phyloP scores from a whole-genome alignment of 2,797 vertebrate species.

The Botia almorhae region DNA sequence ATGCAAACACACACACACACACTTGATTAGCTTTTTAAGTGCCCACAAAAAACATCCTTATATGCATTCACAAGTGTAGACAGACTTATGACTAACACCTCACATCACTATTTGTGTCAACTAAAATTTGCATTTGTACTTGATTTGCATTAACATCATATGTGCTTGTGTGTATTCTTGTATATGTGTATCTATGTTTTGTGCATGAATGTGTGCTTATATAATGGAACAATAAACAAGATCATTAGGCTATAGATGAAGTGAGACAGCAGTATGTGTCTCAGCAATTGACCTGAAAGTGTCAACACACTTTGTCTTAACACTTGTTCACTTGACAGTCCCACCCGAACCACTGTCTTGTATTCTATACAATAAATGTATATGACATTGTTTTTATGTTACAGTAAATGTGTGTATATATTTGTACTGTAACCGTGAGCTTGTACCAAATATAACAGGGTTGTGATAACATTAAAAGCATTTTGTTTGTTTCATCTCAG shows the following conservation, averaged over 20 bases:
- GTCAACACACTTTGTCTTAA: too few species aligned
- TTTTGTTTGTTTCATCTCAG: not conserved
- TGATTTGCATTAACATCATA: constrained; percentile 30
- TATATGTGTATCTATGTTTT: too few species aligned
- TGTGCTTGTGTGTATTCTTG: not conserved
- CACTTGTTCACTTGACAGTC: too few species aligned
- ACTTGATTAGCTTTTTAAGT: constrained; percentile 8
- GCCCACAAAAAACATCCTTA: constrained; percentile 31
- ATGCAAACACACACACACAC: constrained; percentile 4
- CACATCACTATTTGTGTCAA: constrained; percentile 49
- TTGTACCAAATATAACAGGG: not conserved
- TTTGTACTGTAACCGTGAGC: not conserved
- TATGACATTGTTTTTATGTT: not conserved
- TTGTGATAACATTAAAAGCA: not conserved
- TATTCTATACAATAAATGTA: too few species aligned
- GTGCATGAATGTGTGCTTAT: too few species aligned
- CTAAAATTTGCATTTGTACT: constrained; percentile 15
- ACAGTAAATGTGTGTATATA: not conserved
- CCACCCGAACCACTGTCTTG: too few species aligned
- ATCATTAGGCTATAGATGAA: too few species aligned
- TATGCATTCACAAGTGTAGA: not conserved
- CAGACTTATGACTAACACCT: not conserved
- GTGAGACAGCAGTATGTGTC: too few species aligned
- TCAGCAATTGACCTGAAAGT: too few species aligned
- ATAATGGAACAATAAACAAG: too few species aligned